Conservation (phyloP, 2,888 invertebrate genomes). For the Himalopsyche anomala region DNA sequence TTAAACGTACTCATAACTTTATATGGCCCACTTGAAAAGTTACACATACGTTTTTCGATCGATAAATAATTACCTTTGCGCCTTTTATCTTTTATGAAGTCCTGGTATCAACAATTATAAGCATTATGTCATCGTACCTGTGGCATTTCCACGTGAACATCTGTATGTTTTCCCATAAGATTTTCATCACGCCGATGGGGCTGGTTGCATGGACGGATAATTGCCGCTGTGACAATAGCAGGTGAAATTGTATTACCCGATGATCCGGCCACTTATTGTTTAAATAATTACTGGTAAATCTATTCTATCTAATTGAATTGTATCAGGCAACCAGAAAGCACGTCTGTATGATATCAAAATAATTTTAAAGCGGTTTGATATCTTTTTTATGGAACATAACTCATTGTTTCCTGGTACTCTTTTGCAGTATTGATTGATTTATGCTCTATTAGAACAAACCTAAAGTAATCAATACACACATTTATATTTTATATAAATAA, state of each 20-base stretch:
- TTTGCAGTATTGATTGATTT: background rate
- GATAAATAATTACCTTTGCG: constrained; percentile 5
- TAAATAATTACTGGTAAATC: constrained; percentile 5
- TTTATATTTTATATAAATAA: too few species aligned
- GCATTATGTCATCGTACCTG: background rate
- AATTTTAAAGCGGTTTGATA: background rate
- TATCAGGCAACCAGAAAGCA: constrained; percentile 40
- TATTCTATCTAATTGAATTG: background rate
- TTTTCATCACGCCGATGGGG: constrained; percentile 28
- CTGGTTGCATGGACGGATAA: constrained; percentile 6
- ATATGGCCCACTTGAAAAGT: too few species aligned
- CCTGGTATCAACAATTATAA: background rate
- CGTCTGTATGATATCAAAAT: background rate
- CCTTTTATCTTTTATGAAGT: constrained; percentile 27
- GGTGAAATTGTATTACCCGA: background rate
- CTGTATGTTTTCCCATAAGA: constrained; percentile 42
- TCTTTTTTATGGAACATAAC: background rate
- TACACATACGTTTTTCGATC: background rate
- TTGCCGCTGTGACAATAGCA: constrained; percentile 11
- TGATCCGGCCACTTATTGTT: background rate
- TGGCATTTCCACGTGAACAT: background rate
- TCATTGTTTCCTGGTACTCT: background rate
- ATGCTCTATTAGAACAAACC: background rate
- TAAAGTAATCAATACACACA: too few species aligned
- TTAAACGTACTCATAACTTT: too few species aligned